These are phyloP conservation scores for Heliangelus exortis DNA, from an alignment of 2,797 vertebrate species.

Conservation along the genomic window DNA sequence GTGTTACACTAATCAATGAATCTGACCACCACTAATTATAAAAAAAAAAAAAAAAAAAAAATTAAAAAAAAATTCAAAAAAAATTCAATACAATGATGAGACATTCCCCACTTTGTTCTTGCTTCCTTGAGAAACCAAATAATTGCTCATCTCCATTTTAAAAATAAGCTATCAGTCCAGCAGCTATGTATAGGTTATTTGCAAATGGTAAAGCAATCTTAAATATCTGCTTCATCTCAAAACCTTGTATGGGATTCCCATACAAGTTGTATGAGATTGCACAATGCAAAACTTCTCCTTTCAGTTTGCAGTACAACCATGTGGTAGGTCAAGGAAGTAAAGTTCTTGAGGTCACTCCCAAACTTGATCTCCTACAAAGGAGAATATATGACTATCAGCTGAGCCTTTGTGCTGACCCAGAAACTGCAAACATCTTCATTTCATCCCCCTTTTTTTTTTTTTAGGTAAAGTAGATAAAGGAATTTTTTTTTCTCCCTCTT, in stretches of 20 bases:
- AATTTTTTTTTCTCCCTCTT: constrained; percentile 48
- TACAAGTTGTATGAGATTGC: neutral
- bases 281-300: neutral
- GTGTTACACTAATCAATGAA: neutral
- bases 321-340: neutral
- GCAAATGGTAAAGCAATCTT: neutral
- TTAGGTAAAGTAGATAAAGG: constrained; percentile 48
- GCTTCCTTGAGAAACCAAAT: neutral
- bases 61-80: neutral
- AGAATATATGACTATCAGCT: neutral
- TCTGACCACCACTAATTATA: neutral
- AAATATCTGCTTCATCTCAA: neutral
- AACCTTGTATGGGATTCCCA: neutral
- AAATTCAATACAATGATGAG: neutral
- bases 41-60: neutral
- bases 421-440: constrained; percentile 68
- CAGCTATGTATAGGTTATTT: neutral
- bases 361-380: constrained; percentile 12
- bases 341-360: constrained; percentile 32
- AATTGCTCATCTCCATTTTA: neutral
- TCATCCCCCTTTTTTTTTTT: constrained; percentile 47
- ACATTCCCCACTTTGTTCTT: neutral
- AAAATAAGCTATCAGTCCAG: neutral
- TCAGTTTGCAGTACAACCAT: neutral
- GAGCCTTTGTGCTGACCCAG: constrained; percentile 67